phyloP scores from a whole-genome alignment of 1,140 invertebrate genomes.

The Hylaeus volcanicus region DNA sequence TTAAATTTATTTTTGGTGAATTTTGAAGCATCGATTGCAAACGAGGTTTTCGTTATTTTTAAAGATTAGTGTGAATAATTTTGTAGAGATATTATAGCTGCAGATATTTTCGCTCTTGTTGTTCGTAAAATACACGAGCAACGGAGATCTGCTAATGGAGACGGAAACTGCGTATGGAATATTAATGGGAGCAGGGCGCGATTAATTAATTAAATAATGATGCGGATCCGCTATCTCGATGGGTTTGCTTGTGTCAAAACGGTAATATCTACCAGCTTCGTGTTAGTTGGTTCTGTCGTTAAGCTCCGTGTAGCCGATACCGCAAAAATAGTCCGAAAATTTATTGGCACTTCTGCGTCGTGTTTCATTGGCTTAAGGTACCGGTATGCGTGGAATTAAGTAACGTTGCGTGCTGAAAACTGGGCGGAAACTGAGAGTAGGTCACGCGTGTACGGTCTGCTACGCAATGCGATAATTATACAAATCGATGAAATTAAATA shows the following conservation, averaged over 20 bases:
- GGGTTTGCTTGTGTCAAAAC: not conserved
- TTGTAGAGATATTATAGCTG: no score
- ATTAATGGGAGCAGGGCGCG: no score
- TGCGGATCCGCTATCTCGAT: not conserved
- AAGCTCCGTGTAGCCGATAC: not conserved
- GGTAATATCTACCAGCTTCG: not conserved
- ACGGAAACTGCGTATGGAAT: no score
- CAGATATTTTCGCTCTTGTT: no score
- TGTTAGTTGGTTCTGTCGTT: not conserved
- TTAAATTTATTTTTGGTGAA: no score
- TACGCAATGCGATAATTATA: slow-evolving; percentile 14
- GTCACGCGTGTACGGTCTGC: slow-evolving; percentile 1
- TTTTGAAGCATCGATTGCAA: no score
- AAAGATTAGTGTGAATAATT: no score
- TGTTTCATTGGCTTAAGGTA: not conserved
- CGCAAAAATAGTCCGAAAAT: not conserved
- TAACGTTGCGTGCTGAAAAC: slow-evolving; percentile 23
- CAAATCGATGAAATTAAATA: slow-evolving; percentile 21
- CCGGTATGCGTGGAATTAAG: slow-evolving; percentile 29
- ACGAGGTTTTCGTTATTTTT: no score
- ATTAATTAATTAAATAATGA: no score
- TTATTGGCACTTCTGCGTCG: not conserved
- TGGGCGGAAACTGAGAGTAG: slow-evolving; percentile 11
- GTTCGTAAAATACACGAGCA: no score
- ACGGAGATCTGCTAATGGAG: no score